A percentile compares a stretch with the other conserved stretches of the same genome.
These are phyloP conservation scores for Congeria kusceri DNA, from an alignment of 2,888 invertebrate genomes.

Conservation along the genomic window DNA sequence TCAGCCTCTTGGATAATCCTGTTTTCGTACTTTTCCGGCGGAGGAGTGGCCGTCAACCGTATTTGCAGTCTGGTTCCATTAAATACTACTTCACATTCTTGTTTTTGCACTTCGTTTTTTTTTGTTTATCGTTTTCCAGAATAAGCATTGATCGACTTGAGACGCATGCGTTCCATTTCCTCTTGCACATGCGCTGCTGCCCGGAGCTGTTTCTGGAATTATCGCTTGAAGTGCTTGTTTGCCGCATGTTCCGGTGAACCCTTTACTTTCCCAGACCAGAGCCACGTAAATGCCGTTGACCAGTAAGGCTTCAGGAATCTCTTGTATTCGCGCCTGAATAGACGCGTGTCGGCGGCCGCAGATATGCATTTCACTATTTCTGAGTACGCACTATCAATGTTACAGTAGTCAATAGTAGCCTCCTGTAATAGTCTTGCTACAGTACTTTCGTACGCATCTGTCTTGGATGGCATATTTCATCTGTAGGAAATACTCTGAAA, in stretches of 20 bases:
- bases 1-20: no score
- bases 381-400: not conserved
- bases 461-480: not conserved
- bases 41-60: not conserved
- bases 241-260: not conserved
- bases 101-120: not conserved
- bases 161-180: not conserved
- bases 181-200: conserved; percentile 4
- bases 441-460: not conserved
- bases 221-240: not conserved
- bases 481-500: not conserved
- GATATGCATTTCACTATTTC: not conserved
- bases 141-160: not conserved
- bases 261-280: not conserved
- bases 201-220: not conserved
- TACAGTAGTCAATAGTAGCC: not conserved
- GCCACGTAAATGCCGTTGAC: not conserved
- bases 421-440: not conserved
- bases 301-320: not conserved
- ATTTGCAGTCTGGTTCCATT: not conserved
- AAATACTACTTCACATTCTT: not conserved
- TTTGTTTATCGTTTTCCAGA: not conserved
- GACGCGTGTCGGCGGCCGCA: not conserved
- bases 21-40: not conserved
- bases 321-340: not conserved